Conservation (phyloP, 2,888 invertebrate genomes). For the Patella pellucida region DNA sequence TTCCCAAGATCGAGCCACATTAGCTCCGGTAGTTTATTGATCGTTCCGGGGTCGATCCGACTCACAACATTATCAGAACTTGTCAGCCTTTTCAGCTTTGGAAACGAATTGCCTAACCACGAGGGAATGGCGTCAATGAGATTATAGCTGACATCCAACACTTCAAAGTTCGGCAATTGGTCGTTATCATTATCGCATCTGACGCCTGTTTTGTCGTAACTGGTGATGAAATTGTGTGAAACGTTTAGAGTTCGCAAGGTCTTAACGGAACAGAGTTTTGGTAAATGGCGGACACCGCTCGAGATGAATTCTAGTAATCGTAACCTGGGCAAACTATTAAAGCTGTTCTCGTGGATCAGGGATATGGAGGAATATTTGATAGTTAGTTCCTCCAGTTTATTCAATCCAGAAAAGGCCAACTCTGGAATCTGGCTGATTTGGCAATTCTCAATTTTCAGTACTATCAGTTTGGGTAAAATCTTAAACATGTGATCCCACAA, state of each 20-base stretch:
- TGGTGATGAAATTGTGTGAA: slow-evolving; percentile 28
- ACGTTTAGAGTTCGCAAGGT: slow-evolving; percentile 26
- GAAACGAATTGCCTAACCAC: slow-evolving; percentile 30
- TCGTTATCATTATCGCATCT: slow-evolving; percentile 16
- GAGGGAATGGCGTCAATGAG: slow-evolving; percentile 26
- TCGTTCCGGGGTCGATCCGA: slow-evolving; percentile 13
- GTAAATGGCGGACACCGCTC: slow-evolving; percentile 30
- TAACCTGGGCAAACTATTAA: slow-evolving; percentile 25
- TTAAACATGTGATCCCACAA: slow-evolving; percentile 31
- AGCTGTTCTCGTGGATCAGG: slow-evolving; percentile 29
- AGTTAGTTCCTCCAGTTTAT: slow-evolving; percentile 26
- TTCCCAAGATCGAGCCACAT: slow-evolving; percentile 24
- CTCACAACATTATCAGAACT: slow-evolving; percentile 29
- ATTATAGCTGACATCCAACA: slow-evolving; percentile 33
- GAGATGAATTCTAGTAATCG: slow-evolving; percentile 26
- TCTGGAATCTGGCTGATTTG: slow-evolving; percentile 28
- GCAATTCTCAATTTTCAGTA: slow-evolving; percentile 29
- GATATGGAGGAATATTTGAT: slow-evolving; percentile 18
- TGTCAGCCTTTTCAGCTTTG: slow-evolving; percentile 30
- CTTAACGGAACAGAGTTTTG: slow-evolving; percentile 27
- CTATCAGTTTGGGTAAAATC: slow-evolving; percentile 21
- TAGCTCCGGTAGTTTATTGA: slow-evolving; percentile 21
- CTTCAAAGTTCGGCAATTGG: slow-evolving; percentile 21
- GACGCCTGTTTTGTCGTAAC: slow-evolving; percentile 30
- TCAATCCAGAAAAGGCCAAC: slow-evolving; percentile 32